A percentile compares a stretch with the other conserved stretches of the same genome.
Conservation (phyloP, 2,797 vertebrate genomes). For the Eulemur coronatus region DNA sequence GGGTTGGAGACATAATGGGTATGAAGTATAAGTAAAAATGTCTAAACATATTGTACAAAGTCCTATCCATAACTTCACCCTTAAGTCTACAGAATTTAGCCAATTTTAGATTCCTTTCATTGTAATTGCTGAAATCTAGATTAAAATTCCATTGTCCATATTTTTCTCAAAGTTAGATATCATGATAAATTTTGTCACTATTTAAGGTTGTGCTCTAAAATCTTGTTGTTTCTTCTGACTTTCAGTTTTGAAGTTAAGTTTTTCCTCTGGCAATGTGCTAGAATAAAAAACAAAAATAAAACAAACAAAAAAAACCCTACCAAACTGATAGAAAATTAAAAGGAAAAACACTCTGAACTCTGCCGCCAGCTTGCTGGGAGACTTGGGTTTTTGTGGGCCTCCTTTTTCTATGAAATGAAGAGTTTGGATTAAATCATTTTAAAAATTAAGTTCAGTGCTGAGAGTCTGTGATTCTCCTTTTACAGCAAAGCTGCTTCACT, state of each 20-base stretch:
- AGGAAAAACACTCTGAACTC: neutral
- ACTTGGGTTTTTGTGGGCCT: neutral
- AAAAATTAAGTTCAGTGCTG: neutral
- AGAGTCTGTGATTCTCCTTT: neutral
- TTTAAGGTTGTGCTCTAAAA: neutral
- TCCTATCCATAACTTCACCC: neutral
- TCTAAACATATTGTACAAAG: neutral
- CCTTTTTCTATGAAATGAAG: neutral
- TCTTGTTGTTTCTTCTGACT: constrained; percentile 4
- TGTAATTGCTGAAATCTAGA: neutral
- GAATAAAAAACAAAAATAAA: neutral
- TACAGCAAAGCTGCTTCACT: neutral
- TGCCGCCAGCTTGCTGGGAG: neutral
- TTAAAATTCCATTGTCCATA: neutral
- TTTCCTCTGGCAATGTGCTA: neutral
- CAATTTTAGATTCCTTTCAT: neutral
- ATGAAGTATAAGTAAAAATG: neutral
- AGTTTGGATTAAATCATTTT: neutral
- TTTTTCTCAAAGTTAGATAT: neutral
- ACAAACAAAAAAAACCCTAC: neutral
- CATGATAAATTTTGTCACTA: neutral
- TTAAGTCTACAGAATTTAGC: neutral
- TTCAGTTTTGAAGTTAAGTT: constrained; percentile 26
- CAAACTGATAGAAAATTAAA: neutral
- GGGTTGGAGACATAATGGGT: neutral